Percentiles rank a stretch among this genome's conserved stretches.
phyloP scores from a whole-genome alignment of 2,888 invertebrate species.

The Xestia ashworthii region DNA sequence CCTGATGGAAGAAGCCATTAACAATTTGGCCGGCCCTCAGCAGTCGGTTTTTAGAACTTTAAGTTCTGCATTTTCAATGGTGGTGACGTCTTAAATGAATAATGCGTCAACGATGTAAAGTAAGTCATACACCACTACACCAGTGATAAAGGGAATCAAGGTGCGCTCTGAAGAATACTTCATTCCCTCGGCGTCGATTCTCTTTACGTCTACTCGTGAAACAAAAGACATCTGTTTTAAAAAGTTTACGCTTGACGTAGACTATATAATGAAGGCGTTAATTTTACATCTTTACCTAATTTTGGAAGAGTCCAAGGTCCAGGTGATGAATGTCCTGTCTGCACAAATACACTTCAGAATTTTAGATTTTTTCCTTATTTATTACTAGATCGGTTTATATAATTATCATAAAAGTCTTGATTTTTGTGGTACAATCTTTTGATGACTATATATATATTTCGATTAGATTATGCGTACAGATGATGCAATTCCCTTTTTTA shows the following conservation, averaged over 20 bases:
- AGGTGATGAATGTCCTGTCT: not conserved
- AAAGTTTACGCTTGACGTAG: no score
- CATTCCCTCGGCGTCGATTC: no score
- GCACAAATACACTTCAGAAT: not conserved
- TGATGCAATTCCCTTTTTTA: not conserved
- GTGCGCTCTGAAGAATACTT: no score
- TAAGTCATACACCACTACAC: no score
- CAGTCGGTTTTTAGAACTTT: no score
- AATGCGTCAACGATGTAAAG: not conserved
- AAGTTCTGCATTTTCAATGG: not conserved
- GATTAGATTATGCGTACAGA: constrained; percentile 2
- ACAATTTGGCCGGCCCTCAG: no score
- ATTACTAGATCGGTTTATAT: not conserved
- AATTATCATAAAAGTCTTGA: not conserved
- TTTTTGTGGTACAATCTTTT: not conserved
- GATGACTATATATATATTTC: not conserved
- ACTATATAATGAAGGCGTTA: not conserved
- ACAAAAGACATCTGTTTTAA: no score
- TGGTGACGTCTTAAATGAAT: no score
- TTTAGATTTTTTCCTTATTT: not conserved
- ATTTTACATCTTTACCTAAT: not conserved
- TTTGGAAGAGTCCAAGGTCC: not conserved
- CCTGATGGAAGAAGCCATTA: no score
- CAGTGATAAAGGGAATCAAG: no score
- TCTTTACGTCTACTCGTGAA: no score